Evolutionary conservation across 2,113 vertebrate species (phyloP), one percentile per base, ranked within the genome.

Genomic region (Hippoglossus stenolepis): DNA sequence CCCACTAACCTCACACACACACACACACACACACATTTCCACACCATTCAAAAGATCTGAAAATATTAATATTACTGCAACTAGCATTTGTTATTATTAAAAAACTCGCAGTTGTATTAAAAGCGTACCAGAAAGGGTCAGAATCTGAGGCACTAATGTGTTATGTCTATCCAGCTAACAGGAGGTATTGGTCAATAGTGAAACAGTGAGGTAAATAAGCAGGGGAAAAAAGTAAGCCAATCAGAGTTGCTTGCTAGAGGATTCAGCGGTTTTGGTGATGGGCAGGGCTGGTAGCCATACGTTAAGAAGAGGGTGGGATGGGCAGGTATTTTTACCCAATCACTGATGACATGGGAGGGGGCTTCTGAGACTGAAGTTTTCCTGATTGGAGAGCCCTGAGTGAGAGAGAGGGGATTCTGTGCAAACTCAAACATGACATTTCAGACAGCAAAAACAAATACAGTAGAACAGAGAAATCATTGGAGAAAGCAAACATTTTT

Each of bases 341-440:
- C 87, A 93, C 75, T 76, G 92, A 86, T 82, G 88, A 84, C 80
- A 90, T 91, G 85, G 87, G 79, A 83, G 85, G 90, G 87, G 89
- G 82, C 89, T 75, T 89, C 90, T 87, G 90, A 89, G 83, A 82
- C 79, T 89, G 80, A 91, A 69, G 85, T 90, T 80, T 82, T 91
- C 90, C 90, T 93, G 90, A 91, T 82, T 89, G 86, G 79, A 86
- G 78, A 94, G 93, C 92, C 93, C 92, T 94, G 93, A 94, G 92
- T 92, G 93, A 93, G 94, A 94, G 94, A 93, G 93, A 95, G 93
- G 92, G 93, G 92, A 93, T 93, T 91, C 94, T 94, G 93, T 93
- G 94, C 93, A 88, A 93, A 92, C 90, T 91, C 88, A 88, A 91
- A 93, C 90, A 93, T 85, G 90, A 91, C 88, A 90, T 84, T 90